Conservation (phyloP, 2,888 invertebrate genomes). For the Toxonevra muliebris region DNA sequence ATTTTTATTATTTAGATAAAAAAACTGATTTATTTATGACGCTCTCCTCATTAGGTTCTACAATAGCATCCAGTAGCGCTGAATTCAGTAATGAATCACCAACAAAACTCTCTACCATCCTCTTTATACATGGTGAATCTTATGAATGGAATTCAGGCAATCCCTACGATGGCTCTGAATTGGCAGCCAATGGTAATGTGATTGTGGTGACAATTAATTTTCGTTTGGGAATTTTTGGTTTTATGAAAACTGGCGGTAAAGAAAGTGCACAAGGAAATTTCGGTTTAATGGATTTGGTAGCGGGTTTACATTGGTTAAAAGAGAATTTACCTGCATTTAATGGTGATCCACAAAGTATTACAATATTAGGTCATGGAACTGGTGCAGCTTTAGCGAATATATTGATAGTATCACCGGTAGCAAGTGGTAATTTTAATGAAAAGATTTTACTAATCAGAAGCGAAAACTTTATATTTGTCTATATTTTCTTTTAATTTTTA, state of each 20-base stretch:
- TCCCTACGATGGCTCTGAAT: slow-evolving; percentile 94
- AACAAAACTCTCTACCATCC: slow-evolving; percentile 76
- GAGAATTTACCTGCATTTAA: slow-evolving; percentile 95
- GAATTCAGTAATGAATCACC: slow-evolving; percentile 32
- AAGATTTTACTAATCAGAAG: neutral
- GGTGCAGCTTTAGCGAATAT: slow-evolving; percentile 97
- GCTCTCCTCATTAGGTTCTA: slow-evolving; percentile 34
- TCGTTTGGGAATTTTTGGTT: slow-evolving; percentile 87
- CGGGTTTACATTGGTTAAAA: slow-evolving; percentile 95
- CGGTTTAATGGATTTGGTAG: slow-evolving; percentile 91
- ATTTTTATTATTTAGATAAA: too few species aligned
- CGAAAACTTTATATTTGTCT: neutral
- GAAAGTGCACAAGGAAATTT: slow-evolving; percentile 91
- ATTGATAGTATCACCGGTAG: slow-evolving; percentile 93
- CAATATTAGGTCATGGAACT: slow-evolving; percentile 94
- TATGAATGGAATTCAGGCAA: slow-evolving; percentile 98
- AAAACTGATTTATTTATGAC: too few species aligned
- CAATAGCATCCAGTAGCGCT: slow-evolving; percentile 27
- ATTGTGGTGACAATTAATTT: slow-evolving; percentile 93
- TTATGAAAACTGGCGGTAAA: slow-evolving; percentile 89
- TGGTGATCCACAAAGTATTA: slow-evolving; percentile 92
- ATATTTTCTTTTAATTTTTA: slow-evolving; percentile 59
- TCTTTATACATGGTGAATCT: slow-evolving; percentile 93
- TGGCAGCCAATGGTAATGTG: slow-evolving; percentile 90
- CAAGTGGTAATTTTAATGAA: slow-evolving; percentile 76